Base-by-base conservation (phyloP, 2,888 invertebrate species). In the Agrochola circellaris region DNA sequence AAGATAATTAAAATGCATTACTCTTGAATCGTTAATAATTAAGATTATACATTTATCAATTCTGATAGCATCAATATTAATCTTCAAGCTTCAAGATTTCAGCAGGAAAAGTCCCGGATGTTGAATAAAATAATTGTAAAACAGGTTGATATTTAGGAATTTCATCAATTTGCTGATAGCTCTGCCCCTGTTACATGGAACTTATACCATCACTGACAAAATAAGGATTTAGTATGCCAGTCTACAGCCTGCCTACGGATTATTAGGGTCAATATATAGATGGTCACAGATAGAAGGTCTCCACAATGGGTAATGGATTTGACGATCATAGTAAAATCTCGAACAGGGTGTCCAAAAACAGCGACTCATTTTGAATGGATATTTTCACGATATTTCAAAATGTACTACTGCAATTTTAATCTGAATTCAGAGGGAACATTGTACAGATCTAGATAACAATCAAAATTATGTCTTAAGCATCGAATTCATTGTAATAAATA, bases 11-110 rank as follows among this genome's bases (percentile, higher is more conserved):
- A 9, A 23, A 51, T 51, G 23, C 51, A 51, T 23, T 11, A 56
- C 5, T 34, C 8, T 30, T 34, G 8, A 65, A 51, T 75, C 2
- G 48, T 56, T 13, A 6, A n/a, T 60, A n/a, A 77, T 60, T 60
- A 30, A 15, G 76, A 76, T 67, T 48, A 60, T 51, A 34, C 5
- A 30, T 42, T 77, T 77, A 77, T 67, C 77, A 67, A 48, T 23
- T 8, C 0, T 68, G 67, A 67, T 77, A 60, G 9, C 13, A 42
- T 51, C 13, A 11, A 51, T 0, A 34, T 20, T 26, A 23, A 23
- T 65, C 20, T 20, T 11, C 5, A 26, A 45, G 3, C 0, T 45
- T 13, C 45, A 26, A 4, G 0, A 67, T 42, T 51, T 54, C 2
- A 42, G 17, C 11, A 45, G 26, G n/a, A 70, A n/a, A 58, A 7